Conservation (phyloP, 2,888 invertebrate species). For the Phragmatobia fuliginosa region DNA sequence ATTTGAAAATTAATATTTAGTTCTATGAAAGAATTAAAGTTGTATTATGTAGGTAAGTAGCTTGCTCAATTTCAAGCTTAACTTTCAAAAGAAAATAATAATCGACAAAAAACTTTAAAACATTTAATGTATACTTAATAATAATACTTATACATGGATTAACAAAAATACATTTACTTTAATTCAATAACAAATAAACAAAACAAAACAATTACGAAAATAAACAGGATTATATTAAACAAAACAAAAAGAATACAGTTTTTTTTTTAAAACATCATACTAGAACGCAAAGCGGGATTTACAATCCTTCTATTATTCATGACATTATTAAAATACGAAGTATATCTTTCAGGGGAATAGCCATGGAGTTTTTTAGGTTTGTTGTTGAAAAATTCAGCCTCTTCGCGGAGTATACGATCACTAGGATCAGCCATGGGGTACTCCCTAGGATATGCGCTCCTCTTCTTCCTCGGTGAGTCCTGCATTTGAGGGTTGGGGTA, state of each 20-base stretch:
- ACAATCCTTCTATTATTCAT: slow-evolving; percentile 59
- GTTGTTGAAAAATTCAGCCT: not conserved
- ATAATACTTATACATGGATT: slow-evolving; percentile 15
- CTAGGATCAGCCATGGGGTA: not conserved
- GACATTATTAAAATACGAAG: slow-evolving; percentile 68
- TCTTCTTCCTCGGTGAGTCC: slow-evolving; percentile 78
- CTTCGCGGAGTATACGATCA: not conserved
- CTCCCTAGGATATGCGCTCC: not conserved
- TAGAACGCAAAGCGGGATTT: slow-evolving; percentile 53
- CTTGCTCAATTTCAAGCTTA: not conserved
- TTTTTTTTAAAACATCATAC: slow-evolving; percentile 43
- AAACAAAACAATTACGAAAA: slow-evolving; percentile 38
- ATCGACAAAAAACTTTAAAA: slow-evolving; percentile 1
- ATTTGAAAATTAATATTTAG: no score
- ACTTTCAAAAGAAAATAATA: slow-evolving; percentile 6
- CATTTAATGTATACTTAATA: slow-evolving; percentile 18
- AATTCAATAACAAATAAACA: slow-evolving; percentile 33
- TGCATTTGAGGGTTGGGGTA: slow-evolving; percentile 82
- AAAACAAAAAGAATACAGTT: not conserved
- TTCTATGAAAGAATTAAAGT: no score
- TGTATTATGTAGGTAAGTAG: no score
- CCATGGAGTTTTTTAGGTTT: slow-evolving; percentile 64
- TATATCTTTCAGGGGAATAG: slow-evolving; percentile 77
- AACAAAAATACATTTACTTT: slow-evolving; percentile 12
- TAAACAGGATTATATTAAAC: slow-evolving; percentile 8